Evolutionary conservation across 2,888 invertebrate species (phyloP).

Genomic region (Unio delphinus): DNA sequence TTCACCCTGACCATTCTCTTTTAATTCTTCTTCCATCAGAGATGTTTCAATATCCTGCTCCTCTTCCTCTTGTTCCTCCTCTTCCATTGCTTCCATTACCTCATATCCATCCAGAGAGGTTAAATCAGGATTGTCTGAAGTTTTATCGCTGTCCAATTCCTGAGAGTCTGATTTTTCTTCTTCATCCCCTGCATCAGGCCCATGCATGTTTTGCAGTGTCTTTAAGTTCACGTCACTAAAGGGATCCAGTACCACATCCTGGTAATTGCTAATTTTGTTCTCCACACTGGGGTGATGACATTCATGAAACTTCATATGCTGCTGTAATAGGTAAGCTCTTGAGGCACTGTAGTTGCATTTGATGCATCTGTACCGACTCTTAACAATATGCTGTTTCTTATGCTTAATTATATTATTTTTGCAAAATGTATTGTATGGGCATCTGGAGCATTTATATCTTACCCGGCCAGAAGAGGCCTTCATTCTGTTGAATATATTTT

Average conservation of each 20-base stretch:
- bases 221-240: constrained; percentile 37
- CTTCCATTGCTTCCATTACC: constrained; percentile 21
- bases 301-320: constrained; percentile 55
- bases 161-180: constrained; percentile 12
- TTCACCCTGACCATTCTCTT: constrained; percentile 16
- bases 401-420: constrained; percentile 58
- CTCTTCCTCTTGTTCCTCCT: constrained; percentile 20
- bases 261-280: constrained; percentile 20
- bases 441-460: constrained; percentile 50
- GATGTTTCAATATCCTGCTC: constrained; percentile 28
- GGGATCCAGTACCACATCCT: constrained; percentile 50
- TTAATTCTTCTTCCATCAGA: constrained; percentile 44
- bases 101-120: constrained; percentile 23
- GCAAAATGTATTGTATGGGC: constrained; percentile 53
- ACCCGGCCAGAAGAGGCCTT: constrained; percentile 26
- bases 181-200: constrained; percentile 19
- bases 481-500: constrained; percentile 20
- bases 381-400: constrained; percentile 50
- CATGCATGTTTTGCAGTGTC: constrained; percentile 29
- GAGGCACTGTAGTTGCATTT: constrained; percentile 57
- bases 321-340: constrained; percentile 44
- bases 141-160: constrained; percentile 18
- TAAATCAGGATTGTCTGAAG: constrained; percentile 9
- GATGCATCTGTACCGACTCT: constrained; percentile 51
- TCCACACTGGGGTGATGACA: constrained; percentile 13